These are phyloP conservation scores for Caretta caretta DNA, from an alignment of 2,113 vertebrate genomes.

Conservation along the genomic window DNA sequence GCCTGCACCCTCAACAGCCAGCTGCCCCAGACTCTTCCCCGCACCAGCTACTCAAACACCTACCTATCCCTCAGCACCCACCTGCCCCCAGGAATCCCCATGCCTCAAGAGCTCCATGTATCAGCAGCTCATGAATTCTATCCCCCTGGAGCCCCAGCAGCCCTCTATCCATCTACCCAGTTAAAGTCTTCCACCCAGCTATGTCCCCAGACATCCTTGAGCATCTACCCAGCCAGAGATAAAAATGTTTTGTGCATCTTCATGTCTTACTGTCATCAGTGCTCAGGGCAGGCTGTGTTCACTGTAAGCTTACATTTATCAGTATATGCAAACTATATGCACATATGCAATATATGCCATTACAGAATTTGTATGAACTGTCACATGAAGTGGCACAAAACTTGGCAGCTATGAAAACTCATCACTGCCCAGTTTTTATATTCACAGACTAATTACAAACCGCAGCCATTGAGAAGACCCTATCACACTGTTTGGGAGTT, in stretches of 20 bases:
- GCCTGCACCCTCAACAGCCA: background rate
- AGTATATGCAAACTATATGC: background rate
- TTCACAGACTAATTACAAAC: background rate
- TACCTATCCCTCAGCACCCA: background rate
- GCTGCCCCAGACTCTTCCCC: background rate
- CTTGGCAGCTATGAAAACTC: background rate
- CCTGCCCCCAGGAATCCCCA: background rate
- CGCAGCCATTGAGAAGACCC: background rate
- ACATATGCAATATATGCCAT: background rate
- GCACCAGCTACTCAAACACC: background rate
- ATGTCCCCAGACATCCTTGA: background rate
- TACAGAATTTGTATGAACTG: background rate
- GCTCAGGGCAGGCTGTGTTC: background rate
- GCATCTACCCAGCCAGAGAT: background rate
- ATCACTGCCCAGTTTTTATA: background rate
- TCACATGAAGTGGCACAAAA: background rate
- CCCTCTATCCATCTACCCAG: background rate
- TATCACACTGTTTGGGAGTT: background rate
- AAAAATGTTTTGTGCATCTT: background rate
- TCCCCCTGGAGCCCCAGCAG: background rate
- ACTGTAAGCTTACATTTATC: background rate
- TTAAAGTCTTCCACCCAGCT: background rate
- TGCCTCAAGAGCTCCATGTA: background rate
- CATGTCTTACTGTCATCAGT: background rate
- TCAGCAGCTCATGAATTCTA: background rate